Percentiles rank a stretch among this genome's conserved stretches.
Conservation (phyloP, 2,888 invertebrate genomes). For the Arge pagana region DNA sequence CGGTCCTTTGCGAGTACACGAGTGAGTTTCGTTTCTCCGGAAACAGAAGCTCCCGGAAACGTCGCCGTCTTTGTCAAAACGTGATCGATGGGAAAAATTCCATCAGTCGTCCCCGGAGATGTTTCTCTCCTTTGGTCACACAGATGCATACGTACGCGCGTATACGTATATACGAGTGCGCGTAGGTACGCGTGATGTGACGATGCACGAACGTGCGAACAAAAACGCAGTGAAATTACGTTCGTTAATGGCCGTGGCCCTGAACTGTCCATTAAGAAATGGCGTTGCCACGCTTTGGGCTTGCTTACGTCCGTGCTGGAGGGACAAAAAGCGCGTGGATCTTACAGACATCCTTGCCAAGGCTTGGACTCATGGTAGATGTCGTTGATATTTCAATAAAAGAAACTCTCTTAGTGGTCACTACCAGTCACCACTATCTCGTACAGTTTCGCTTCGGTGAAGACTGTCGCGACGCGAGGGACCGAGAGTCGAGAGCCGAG, state of each 20-base stretch:
- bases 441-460: neutral
- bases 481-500: slow-evolving; percentile 28
- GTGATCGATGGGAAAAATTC: too few species aligned
- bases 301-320: slow-evolving; percentile 15
- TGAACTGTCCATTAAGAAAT: slow-evolving; percentile 22
- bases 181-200: neutral
- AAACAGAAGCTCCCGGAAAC: too few species aligned
- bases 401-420: neutral
- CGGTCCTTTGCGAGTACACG: too few species aligned
- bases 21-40: too few species aligned
- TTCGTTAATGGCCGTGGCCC: slow-evolving; percentile 16
- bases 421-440: neutral
- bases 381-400: slow-evolving; percentile 21
- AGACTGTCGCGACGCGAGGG: slow-evolving; percentile 23
- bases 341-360: slow-evolving; percentile 1
- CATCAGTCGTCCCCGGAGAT: too few species aligned
- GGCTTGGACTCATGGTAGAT: neutral
- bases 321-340: slow-evolving; percentile 7
- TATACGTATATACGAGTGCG: neutral
- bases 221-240: slow-evolving; percentile 17
- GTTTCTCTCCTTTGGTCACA: too few species aligned
- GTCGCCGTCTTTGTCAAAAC: too few species aligned
- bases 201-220: neutral
- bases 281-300: slow-evolving; percentile 20
- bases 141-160: too few species aligned